These are phyloP conservation scores for Zonitis immaculata DNA, from an alignment of 2,888 invertebrate genomes.

Conservation along the genomic window DNA sequence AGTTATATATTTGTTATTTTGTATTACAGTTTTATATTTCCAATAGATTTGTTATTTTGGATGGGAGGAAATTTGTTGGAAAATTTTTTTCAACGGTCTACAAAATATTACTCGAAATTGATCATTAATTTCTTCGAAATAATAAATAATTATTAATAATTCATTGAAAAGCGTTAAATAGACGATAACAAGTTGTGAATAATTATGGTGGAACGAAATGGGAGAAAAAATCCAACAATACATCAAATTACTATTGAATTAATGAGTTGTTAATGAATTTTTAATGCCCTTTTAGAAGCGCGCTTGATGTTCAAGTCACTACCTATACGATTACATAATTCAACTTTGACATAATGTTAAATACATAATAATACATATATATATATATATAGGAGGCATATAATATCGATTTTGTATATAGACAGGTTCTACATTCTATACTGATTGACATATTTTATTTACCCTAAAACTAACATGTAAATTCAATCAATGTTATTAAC, in stretches of 20 bases:
- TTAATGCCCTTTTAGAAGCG: background rate
- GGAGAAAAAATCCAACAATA: background rate
- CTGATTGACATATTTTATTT: too few relatives aligned
- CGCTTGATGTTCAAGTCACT: background rate
- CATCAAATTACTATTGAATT: background rate
- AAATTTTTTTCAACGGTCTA: too few relatives aligned
- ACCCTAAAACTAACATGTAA: too few relatives aligned
- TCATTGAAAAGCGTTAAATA: background rate
- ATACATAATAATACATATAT: background rate
- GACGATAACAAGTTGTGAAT: background rate
- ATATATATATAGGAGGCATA: too few relatives aligned
- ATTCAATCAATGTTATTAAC: too few relatives aligned
- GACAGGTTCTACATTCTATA: background rate
- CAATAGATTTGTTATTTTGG: background rate
- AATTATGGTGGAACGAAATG: background rate
- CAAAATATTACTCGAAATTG: too few relatives aligned
- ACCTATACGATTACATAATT: background rate
- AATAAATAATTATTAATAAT: too few relatives aligned
- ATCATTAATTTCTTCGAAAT: too few relatives aligned
- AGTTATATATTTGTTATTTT: background rate
- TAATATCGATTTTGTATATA: too few relatives aligned
- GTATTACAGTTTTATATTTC: background rate
- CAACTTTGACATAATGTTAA: background rate
- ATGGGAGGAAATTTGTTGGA: background rate
- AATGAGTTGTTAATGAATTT: background rate